phyloP scores from a whole-genome alignment of 2,113 vertebrate species.

The Tetrao urogallus region DNA sequence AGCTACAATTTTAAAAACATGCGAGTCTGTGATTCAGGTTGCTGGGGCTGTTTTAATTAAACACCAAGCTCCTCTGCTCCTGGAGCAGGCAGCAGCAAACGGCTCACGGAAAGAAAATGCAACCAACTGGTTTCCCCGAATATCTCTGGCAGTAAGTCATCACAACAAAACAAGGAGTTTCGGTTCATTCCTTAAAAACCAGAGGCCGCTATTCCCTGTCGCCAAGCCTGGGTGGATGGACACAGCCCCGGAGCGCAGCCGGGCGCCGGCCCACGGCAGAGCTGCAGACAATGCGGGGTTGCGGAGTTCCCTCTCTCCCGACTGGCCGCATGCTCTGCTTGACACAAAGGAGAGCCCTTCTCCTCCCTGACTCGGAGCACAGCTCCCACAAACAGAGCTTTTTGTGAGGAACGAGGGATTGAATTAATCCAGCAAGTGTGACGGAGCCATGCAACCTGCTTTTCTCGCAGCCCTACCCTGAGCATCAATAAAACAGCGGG shows the following conservation, averaged over 20 bases:
- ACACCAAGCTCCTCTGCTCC: conserved; percentile 62
- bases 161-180: conserved; percentile 67
- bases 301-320: not conserved
- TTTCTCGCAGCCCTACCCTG: not conserved
- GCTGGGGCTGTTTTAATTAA: conserved; percentile 81
- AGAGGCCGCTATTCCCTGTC: conserved; percentile 53
- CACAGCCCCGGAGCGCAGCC: not conserved
- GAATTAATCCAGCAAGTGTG: not conserved
- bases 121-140: conserved; percentile 72
- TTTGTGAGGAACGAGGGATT: not conserved
- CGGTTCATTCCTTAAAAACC: conserved; percentile 50
- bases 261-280: not conserved
- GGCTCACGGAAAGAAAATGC: conserved; percentile 62
- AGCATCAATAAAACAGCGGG: conserved; percentile 53
- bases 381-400: not conserved
- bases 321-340: not conserved
- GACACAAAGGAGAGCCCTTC: conserved; percentile 69
- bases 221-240: not conserved
- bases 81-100: conserved; percentile 40
- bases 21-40: conserved; percentile 82
- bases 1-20: conserved; percentile 83
- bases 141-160: conserved; percentile 61
- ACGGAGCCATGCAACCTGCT: not conserved
- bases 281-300: not conserved
- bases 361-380: not conserved